Evolutionary conservation across 2,113 vertebrate genomes (phyloP), one percentile per base, ranked within the genome.

Genomic region (Myotis davidii): DNA sequence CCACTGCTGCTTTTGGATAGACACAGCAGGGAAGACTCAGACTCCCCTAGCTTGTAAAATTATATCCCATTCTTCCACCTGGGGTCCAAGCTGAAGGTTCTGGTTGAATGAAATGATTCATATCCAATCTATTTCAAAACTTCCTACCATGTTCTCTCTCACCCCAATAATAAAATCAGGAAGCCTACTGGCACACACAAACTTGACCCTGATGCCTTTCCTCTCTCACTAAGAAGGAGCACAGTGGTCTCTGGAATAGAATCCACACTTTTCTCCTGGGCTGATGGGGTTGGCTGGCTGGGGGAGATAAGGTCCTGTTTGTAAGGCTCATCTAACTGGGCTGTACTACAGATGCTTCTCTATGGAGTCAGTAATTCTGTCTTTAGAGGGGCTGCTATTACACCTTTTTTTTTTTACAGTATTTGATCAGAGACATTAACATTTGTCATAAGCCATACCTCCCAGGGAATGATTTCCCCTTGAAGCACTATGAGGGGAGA

Each of bases 401-500:
- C 29, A 23, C 48, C 18, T 37, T 69, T 7, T 74, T 42, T 85
- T 37, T 74, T 42, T 85, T 37, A 6, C 0, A 4, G 9, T 20
- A 21, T 14, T 85, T 48, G 64, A 20, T 73, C 72, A 52, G 64
- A 32, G 18, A 78, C 12, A 5, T 13, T 54, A 14, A 34, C 37
- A 29, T 12, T 9, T 25, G 34, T 85, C 45, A 12, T 73, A 76
- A 83, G 92, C 95, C 94, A 83, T 95, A 74, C 85, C 95, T 97
- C 96, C 32, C 11, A 95, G 95, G 95, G 88, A 97, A 91, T 90
- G 76, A 88, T 96, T 97, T 96, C 45, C 85, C 96, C 92, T 89
- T 70, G 50, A 96, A 98, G 85, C 84, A 93, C 96, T 73, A 93
- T 94, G 96, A 97, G 92, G 65, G 90, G 95, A 95, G 94, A 90